Conservation (phyloP, 2,888 invertebrate genomes). For the Protonemura montana region DNA sequence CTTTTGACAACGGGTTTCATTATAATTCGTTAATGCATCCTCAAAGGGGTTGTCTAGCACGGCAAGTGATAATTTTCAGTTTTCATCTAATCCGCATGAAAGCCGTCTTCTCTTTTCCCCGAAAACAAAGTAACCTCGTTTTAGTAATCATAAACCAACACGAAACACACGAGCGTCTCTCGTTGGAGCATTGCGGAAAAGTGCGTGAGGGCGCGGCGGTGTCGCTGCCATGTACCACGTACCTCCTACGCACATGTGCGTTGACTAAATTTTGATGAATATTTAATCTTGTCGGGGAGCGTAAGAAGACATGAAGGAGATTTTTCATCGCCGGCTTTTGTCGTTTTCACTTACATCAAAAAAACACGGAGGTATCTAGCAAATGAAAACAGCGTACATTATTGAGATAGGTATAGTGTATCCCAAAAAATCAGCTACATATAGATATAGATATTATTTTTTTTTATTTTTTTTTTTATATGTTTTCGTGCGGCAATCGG, state of each 20-base stretch:
- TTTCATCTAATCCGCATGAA: neutral
- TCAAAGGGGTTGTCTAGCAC: neutral
- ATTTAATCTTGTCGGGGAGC: slow-evolving; percentile 1
- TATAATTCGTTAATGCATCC: neutral
- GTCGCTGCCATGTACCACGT: neutral
- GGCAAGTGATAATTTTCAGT: neutral
- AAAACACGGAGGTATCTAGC: neutral
- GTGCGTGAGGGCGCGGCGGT: neutral
- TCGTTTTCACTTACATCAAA: slow-evolving; percentile 22
- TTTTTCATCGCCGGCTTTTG: slow-evolving; percentile 7
- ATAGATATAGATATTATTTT: too few species aligned
- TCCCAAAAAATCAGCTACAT: too few species aligned
- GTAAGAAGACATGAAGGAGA: neutral
- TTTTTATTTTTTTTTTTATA: too few species aligned
- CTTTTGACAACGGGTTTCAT: neutral
- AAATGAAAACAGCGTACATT: slow-evolving; percentile 18
- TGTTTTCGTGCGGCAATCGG: too few species aligned
- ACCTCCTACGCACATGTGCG: neutral
- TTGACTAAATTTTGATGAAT: slow-evolving; percentile 15
- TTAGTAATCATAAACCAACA: slow-evolving; percentile 1
- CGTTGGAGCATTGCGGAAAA: neutral
- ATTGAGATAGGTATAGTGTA: neutral
- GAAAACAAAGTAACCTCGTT: neutral
- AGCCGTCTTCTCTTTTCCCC: neutral
- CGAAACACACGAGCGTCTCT: neutral